Evolutionary conservation across 2,797 vertebrate genomes (phyloP), one percentile per base, ranked within the genome.

Genomic region (Tokudaia muenninki): DNA sequence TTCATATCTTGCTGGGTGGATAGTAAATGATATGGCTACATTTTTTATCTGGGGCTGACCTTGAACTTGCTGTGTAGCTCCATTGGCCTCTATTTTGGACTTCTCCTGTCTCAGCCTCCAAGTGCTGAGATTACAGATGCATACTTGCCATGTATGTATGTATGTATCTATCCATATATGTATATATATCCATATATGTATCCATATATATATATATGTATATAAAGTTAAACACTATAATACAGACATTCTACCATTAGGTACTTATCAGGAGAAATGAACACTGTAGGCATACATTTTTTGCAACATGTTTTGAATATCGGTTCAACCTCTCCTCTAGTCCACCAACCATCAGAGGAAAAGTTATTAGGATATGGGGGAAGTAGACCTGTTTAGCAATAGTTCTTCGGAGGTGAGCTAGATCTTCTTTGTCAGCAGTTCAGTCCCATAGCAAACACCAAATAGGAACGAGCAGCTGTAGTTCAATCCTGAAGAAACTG

Each of bases 241-340:
- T n/a, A 17, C 24, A 82, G 50, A 74, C 87, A 77, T 81, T 94
- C 16, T 88, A 52, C 41, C n/a, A 78, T 37, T 74, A 82, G 34
- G 26, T 80, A 72, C 50, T 61, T 72, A 87, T 50, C 44, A 59
- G 78, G 21, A 88, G 61, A 94, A 94, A 79, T 87, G 31, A 87
- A 90, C 31, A 70, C 34, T 17, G 6, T 22, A 72, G n/a, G n/a
- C 17, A 37, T 10, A 72, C 8, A 37, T 37, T 37, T 72, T 8
- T 72, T 37, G 70, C n/a, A 37, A 37, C 70, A 37, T 72, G 17
- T 72, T 72, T 72, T 37, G 10, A 37, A 37, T 72, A 72, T 37
- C 1, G 3, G n/a, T 37, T 72, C n/a, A 72, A 37, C 70, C 17
- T 72, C 70, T 72, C n/a, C n/a, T 37, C n/a, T 37, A 37, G n/a